Percentiles rank a stretch among this genome's conserved stretches.
phyloP scores from a whole-genome alignment of 2,797 vertebrate genomes.

The Falco cherrug region DNA sequence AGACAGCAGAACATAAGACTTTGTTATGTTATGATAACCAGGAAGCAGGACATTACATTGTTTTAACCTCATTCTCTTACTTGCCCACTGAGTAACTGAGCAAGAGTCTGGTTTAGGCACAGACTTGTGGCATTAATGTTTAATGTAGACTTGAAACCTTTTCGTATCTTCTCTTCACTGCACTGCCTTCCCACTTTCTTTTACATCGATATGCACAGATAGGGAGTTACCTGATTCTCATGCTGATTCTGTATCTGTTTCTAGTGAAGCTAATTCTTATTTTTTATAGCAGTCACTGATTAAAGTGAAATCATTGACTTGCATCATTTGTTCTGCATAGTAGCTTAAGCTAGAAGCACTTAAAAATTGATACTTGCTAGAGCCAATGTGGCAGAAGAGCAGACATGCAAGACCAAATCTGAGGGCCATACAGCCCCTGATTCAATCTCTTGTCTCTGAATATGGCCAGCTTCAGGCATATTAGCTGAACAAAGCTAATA shows the following conservation, averaged over 20 bases:
- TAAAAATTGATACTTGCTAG: neutral
- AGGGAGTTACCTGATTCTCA: neutral
- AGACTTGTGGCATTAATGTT: neutral
- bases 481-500: neutral
- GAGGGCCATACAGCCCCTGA: neutral
- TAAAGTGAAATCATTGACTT: neutral
- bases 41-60: neutral
- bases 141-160: neutral
- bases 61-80: neutral
- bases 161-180: neutral
- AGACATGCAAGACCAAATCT: neutral
- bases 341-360: neutral
- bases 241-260: neutral
- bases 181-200: neutral
- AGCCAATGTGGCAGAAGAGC: neutral
- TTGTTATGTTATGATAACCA: neutral
- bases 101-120: neutral
- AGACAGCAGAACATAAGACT: neutral
- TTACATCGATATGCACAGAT: neutral
- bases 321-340: neutral
- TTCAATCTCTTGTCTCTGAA: neutral
- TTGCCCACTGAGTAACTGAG: neutral
- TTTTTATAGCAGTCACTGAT: neutral
- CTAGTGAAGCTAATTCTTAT: neutral
- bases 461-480: neutral